These are phyloP conservation scores for Candoia aspera DNA, from an alignment of 2,113 vertebrate genomes.

Conservation along the genomic window DNA sequence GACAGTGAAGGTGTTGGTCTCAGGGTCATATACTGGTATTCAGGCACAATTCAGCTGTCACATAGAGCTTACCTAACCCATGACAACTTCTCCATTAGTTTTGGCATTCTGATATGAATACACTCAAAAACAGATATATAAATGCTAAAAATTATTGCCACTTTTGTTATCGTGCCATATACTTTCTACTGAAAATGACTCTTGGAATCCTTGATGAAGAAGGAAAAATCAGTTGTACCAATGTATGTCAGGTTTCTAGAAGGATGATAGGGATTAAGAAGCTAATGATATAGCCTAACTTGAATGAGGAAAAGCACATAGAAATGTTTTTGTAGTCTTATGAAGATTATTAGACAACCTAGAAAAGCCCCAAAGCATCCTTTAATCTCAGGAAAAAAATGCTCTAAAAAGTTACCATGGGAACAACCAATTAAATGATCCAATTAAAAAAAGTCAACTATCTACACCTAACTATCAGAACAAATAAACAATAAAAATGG, in stretches of 20 bases:
- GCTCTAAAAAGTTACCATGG: conserved; percentile 70
- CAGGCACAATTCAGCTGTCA: not conserved
- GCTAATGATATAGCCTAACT: conserved; percentile 40
- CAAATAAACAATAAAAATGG: conserved; percentile 70
- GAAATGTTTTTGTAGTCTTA: conserved; percentile 50
- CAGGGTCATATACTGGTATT: not conserved
- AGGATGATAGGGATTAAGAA: conserved; percentile 64
- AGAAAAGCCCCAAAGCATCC: conserved; percentile 68
- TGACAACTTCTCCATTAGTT: not conserved
- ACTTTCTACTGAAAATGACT: not conserved
- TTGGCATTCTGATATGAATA: not conserved
- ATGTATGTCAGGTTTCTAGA: not conserved
- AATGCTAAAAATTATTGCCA: not conserved
- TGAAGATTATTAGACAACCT: conserved; percentile 72
- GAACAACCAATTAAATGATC: conserved; percentile 73
- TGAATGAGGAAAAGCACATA: conserved; percentile 49
- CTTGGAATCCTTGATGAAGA: no score
- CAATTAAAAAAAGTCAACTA: conserved; percentile 67
- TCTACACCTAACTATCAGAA: conserved; percentile 67
- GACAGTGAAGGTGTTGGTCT: not conserved
- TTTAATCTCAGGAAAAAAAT: conserved; percentile 66
- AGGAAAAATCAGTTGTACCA: no score
- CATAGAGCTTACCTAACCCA: not conserved
- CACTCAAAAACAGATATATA: not conserved
- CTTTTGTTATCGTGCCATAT: not conserved